These are phyloP conservation scores for Pecten maximus DNA, from an alignment of 2,888 invertebrate genomes.

Conservation along the genomic window DNA sequence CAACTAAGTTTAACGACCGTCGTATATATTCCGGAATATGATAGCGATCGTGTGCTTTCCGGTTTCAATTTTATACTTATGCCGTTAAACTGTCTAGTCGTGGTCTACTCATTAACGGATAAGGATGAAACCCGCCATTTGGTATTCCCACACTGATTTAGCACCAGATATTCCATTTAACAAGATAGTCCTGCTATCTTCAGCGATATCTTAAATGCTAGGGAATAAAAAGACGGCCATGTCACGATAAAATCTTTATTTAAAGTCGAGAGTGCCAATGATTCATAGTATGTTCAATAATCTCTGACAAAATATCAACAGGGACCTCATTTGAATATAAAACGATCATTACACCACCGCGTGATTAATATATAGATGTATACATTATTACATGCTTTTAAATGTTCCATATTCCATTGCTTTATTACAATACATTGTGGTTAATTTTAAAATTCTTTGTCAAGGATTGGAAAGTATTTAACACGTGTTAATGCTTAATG, in stretches of 20 bases:
- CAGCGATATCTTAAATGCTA: constrained; percentile 7
- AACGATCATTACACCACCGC: background rate
- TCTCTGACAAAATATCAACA: constrained; percentile 19
- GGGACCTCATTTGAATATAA: background rate
- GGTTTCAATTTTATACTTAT: background rate
- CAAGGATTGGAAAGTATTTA: too few species aligned
- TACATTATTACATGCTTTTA: background rate
- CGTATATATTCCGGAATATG: constrained; percentile 3
- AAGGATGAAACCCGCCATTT: background rate
- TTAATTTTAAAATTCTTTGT: too few species aligned
- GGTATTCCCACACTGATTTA: background rate
- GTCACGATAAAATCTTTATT: background rate
- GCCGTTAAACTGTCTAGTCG: background rate
- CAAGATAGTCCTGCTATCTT: background rate
- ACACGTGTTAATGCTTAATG: too few species aligned
- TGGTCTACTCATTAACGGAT: background rate
- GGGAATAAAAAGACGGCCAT: background rate
- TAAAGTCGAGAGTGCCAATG: background rate
- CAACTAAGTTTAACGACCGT: background rate
- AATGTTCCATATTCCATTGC: background rate
- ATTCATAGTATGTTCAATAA: background rate
- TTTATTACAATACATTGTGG: too few species aligned
- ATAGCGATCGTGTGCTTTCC: constrained; percentile 6
- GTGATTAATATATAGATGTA: background rate
- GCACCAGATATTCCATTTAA: background rate